Evolutionary conservation across 2,888 invertebrate species (phyloP), one percentile per base, ranked within the genome.

Genomic region (Merodon equestris): DNA sequence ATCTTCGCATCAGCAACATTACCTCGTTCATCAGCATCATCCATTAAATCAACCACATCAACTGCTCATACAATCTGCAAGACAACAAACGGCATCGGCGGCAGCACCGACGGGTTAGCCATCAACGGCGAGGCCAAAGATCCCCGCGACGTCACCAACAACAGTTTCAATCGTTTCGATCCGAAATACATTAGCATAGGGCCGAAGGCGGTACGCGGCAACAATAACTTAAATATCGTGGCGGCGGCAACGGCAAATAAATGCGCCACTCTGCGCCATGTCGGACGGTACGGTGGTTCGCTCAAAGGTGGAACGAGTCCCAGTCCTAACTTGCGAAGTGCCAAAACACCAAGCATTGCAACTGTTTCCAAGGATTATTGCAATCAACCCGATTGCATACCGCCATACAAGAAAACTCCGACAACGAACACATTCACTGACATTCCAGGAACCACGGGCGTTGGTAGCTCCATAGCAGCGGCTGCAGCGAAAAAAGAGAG

Each of bases 161-260:
- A 86, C 73, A 88, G 88, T 77, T 89, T 89, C 83, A 89, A 89
- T 84, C 87, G 89, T 56, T 89, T 89, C 72, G 89, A 89, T 85
- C 89, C 89, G 63, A 89, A 89, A 82, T 89, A 89, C 73, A 88
- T 89, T 1, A 89, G 89, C 82, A 89, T 89, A 63, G 89, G 89
- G 0, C 89, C 89, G 44, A 89, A 89, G 82, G 87, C 88, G 38
- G 86, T 88, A 40, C 85, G 89, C 7, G 87, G 88, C 77, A 87
- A 84, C 72, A 88, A 87, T 76, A 87, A 87, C 83, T 75, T 88
- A 9, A 88, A 86, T 70, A 85, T 88, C 70, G 83, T 87, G 51
- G 85, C 86, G 40, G 85, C 87, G 9, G 85, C 86, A 27, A 84
- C 86, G 34, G 85, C 86, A 18, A 89, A 86, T 68, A 89, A 89